phyloP scores from a whole-genome alignment of 2,797 vertebrate species.

The Hipposideros larvatus region DNA sequence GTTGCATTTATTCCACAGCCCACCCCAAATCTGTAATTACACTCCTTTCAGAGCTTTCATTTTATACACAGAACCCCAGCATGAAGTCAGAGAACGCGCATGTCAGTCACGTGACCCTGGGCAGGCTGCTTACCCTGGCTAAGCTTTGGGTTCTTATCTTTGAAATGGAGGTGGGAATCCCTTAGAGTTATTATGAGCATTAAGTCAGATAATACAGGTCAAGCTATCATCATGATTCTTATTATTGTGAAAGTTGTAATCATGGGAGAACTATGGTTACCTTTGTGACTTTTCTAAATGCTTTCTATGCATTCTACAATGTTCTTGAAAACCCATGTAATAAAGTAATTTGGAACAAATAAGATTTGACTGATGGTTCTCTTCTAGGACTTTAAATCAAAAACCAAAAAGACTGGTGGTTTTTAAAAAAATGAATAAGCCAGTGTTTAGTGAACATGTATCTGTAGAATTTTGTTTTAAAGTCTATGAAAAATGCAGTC shows the following conservation, averaged over 20 bases:
- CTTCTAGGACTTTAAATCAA: not conserved
- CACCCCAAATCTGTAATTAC: not conserved
- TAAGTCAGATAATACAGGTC: not conserved
- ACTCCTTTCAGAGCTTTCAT: no score
- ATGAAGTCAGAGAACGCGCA: accelerated
- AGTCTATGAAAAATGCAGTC: not conserved
- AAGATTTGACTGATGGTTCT: not conserved
- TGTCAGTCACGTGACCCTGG: accelerated
- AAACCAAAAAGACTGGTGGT: not conserved
- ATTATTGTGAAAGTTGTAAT: not conserved
- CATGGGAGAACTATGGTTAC: accelerated
- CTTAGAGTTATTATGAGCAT: not conserved
- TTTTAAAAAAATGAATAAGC: constrained; percentile 1
- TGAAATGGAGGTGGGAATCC: not conserved
- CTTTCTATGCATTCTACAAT: not conserved
- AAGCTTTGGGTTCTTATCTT: not conserved
- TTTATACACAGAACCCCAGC: not conserved
- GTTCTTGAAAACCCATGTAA: not conserved
- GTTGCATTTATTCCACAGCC: not conserved
- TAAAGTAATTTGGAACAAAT: not conserved
- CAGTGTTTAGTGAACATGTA: not conserved
- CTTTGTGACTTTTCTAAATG: not conserved
- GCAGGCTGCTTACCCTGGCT: no score
- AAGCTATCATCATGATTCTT: not conserved
- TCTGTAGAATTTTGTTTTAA: not conserved